These are phyloP conservation scores for Herminia tarsipennalis DNA, from an alignment of 2,888 invertebrate genomes.

Conservation along the genomic window DNA sequence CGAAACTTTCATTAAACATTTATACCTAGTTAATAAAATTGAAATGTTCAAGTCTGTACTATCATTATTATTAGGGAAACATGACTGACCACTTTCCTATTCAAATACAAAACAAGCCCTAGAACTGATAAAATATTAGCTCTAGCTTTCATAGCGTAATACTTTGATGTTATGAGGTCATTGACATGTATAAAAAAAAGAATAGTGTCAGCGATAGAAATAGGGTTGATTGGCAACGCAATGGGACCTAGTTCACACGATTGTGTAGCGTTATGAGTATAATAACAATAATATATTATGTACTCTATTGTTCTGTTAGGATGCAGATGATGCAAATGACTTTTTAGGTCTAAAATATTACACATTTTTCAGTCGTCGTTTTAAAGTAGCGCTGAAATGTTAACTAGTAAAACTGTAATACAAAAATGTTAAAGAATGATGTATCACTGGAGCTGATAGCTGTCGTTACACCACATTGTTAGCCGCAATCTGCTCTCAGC, in stretches of 20 bases:
- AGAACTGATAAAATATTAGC: constrained; percentile 7
- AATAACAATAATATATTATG: constrained; percentile 34
- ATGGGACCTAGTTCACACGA: constrained; percentile 40
- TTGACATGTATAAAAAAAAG: constrained; percentile 33
- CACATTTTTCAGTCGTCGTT: too few species aligned
- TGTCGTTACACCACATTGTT: constrained; percentile 57
- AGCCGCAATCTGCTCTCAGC: constrained; percentile 58
- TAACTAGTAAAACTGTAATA: too few species aligned
- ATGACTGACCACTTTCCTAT: constrained; percentile 37
- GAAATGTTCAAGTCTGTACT: constrained; percentile 15
- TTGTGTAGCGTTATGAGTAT: constrained; percentile 25
- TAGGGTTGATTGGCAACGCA: constrained; percentile 29
- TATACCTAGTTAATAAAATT: constrained; percentile 16
- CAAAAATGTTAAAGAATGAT: too few species aligned
- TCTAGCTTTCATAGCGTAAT: constrained; percentile 25
- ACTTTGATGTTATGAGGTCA: constrained; percentile 31
- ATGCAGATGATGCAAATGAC: constrained; percentile 1
- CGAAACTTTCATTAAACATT: constrained; percentile 22
- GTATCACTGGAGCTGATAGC: constrained; percentile 39
- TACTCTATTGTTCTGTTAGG: constrained; percentile 31
- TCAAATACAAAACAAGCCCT: constrained; percentile 15
- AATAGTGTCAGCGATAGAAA: constrained; percentile 20
- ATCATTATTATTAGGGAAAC: constrained; percentile 35
- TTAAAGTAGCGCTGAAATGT: constrained; percentile 15
- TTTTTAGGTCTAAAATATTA: too few species aligned